phyloP scores from a whole-genome alignment of 2,888 invertebrate species.

The Perithous albicinctus region DNA sequence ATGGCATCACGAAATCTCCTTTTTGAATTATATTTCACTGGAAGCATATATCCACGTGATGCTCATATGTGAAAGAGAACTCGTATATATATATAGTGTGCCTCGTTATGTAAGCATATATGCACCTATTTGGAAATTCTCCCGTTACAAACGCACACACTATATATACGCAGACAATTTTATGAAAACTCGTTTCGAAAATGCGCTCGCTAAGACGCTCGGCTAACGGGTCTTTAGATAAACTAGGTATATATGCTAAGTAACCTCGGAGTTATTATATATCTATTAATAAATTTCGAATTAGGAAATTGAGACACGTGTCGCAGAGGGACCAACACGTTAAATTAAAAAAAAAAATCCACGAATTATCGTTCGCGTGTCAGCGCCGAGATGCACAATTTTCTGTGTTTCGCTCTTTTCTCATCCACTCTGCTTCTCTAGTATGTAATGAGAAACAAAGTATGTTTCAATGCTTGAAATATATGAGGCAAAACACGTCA shows the following conservation, averaged over 20 bases:
- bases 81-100: not conserved
- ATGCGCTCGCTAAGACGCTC: slow-evolving; percentile 26
- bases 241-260: slow-evolving; percentile 36
- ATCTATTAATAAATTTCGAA: slow-evolving; percentile 42
- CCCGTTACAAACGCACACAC: slow-evolving; percentile 33
- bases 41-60: not conserved
- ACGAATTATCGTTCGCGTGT: slow-evolving; percentile 14
- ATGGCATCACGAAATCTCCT: slow-evolving; percentile 22
- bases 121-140: slow-evolving; percentile 45
- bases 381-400: not conserved
- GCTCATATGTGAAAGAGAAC: not conserved
- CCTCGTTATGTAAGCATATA: slow-evolving; percentile 27
- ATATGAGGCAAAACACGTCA: too few relatives aligned
- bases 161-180: slow-evolving; percentile 46
- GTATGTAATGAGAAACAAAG: not conserved
- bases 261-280: slow-evolving; percentile 43
- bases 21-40: slow-evolving; percentile 27
- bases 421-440: not conserved
- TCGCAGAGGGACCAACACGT: not conserved
- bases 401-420: not conserved
- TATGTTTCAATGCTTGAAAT: not conserved
- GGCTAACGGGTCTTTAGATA: slow-evolving; percentile 38
- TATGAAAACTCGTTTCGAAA: slow-evolving; percentile 59
- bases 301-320: slow-evolving; percentile 23
- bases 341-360: slow-evolving; percentile 8